Conservation (phyloP, 2,888 invertebrate species). For the Trissoscelio sp. region DNA sequence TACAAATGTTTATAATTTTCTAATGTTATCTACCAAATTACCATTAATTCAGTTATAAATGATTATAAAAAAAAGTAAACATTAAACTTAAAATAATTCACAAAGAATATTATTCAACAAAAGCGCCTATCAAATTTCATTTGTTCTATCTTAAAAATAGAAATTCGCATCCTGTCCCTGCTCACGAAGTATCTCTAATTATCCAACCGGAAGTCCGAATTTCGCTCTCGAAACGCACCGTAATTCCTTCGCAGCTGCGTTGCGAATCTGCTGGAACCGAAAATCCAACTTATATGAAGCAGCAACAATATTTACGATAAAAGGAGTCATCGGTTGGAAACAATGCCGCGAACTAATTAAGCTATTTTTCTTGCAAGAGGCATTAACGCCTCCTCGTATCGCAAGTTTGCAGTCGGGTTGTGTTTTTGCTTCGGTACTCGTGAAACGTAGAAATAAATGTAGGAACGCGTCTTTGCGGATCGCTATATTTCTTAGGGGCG, state of each 20-base stretch:
- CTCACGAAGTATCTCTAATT: constrained; percentile 44
- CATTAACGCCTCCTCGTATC: constrained; percentile 32
- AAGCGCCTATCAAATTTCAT: no score
- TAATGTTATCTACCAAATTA: no score
- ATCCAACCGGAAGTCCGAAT: constrained; percentile 40
- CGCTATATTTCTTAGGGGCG: constrained; percentile 68
- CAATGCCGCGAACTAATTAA: constrained; percentile 52
- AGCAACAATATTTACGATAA: constrained; percentile 51
- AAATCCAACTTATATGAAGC: constrained; percentile 13
- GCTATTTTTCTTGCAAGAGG: constrained; percentile 48
- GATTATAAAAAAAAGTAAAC: no score
- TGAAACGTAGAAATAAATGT: constrained; percentile 66
- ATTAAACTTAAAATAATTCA: no score
- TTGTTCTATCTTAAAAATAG: no score
- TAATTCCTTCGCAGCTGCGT: constrained; percentile 77
- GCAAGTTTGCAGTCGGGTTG: constrained; percentile 18
- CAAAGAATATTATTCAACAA: no score
- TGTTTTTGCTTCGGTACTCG: constrained; percentile 60
- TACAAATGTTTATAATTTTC: no score
- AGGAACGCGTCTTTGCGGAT: constrained; percentile 64
- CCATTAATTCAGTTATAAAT: no score
- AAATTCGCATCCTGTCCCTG: no score
- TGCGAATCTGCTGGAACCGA: constrained; percentile 71
- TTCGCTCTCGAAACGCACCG: constrained; percentile 73
- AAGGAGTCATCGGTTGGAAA: constrained; percentile 47